Evolutionary conservation across 1,140 invertebrate species (phyloP).

Genomic region (Heliconius hewitsoni): DNA sequence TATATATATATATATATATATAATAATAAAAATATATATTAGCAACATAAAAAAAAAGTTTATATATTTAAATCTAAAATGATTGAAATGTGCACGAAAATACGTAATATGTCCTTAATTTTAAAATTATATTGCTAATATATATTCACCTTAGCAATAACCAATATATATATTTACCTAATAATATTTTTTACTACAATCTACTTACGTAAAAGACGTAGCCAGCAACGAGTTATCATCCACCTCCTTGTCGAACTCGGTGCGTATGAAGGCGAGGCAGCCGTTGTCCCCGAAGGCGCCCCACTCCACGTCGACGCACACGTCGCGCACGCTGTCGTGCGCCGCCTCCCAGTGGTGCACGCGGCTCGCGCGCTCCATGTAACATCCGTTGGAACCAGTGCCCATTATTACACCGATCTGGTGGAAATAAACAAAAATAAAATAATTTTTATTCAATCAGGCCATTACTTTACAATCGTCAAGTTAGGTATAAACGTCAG

Average conservation of each 20-base stretch:
- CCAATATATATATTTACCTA: no score
- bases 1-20: no score
- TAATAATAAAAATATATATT: no score
- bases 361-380: conserved; percentile 89
- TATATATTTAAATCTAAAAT: no score
- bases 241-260: conserved; percentile 91
- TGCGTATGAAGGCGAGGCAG: conserved; percentile 90
- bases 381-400: conserved; percentile 98
- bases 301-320: conserved; percentile 97
- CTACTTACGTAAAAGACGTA: conserved; percentile 86
- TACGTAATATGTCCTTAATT: no score
- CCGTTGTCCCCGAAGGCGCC: conserved; percentile 97
- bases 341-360: conserved; percentile 68
- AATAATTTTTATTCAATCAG: neutral
- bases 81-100: no score
- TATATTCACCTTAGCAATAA: no score
- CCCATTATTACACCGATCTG: conserved; percentile 85
- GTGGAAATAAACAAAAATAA: neutral
- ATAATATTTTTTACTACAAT: no score
- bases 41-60: no score
- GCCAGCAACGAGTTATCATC: conserved; percentile 89
- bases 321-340: conserved; percentile 74
- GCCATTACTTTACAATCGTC: no score
- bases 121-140: no score
- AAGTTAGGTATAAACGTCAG: no score